Percentiles rank a stretch among this genome's conserved stretches.
Evolutionary conservation across 2,113 vertebrate species (phyloP).

Genomic region (Pelodiscus sinensis): DNA sequence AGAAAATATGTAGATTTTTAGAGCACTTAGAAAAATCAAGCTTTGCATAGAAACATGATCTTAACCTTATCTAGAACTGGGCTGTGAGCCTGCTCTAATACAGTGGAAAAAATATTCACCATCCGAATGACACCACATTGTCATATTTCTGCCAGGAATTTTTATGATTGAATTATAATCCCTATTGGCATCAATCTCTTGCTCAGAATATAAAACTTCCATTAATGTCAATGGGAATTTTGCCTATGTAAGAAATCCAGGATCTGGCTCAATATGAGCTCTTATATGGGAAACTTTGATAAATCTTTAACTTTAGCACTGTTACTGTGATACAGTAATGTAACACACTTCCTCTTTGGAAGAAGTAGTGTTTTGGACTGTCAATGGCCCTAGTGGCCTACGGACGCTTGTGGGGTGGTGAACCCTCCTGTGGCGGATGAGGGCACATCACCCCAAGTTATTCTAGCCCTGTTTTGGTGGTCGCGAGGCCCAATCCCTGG

Average conservation of each 20-base stretch:
- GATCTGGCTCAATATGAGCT: not conserved
- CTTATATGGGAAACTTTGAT: not conserved
- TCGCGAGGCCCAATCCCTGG: no score
- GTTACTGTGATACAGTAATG: fast-evolving
- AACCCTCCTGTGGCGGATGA: no score
- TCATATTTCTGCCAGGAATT: not conserved
- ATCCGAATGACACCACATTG: not conserved
- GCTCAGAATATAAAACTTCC: not conserved
- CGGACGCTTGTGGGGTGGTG: no score
- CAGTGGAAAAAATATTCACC: not conserved
- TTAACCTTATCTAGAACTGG: not conserved
- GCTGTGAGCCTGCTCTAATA: not conserved
- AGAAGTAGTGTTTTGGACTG: not conserved
- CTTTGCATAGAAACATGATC: not conserved
- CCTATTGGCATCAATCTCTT: not conserved
- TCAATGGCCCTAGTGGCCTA: no score
- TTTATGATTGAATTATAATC: not conserved
- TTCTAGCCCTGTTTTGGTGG: no score
- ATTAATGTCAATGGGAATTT: not conserved
- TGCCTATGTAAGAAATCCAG: not conserved
- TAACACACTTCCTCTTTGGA: not conserved
- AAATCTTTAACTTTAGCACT: not conserved
- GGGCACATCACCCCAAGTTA: no score
- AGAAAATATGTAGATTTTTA: not conserved
- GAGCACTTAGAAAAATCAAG: not conserved